Base-by-base conservation (phyloP, 2,888 invertebrate genomes). In the Hypomecis atomaria region DNA sequence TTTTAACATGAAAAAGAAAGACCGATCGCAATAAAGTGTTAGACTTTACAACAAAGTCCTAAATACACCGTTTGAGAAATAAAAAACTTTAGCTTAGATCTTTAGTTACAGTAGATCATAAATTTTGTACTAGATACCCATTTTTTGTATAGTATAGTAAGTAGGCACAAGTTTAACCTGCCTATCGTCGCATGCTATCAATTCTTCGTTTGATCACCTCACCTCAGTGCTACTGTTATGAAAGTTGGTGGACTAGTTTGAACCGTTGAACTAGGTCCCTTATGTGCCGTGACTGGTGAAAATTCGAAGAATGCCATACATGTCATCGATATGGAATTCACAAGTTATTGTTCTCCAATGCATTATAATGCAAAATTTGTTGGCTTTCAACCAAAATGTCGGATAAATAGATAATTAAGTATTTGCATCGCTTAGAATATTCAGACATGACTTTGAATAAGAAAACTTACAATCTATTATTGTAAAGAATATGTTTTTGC, bases 291-390 rank as follows among this genome's bases (percentile, higher is more conserved):
- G 89, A 86, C 85, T 79, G 13, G 62, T 23, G 75, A 68, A 79
- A 74, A 77, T 83, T 81, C 75, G 61, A 70, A 69, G 75, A 77
- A 77, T 77, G 78, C 75, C 86, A 85, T 88, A 88, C 85, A 83
- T 88, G 89, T 76, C 82, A 78, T 77, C 70, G 75, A 76, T 69
- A 86, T 82, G 77, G 75, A 70, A 71, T 74, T 72, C 68, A 78
- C 59, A 69, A 81, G 69, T 78, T 76, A 76, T 70, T 62, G 75
- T 74, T 66, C 68, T 72, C 62, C 63, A 70, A 73, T 82, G 78
- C 76, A 83, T 78, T 78, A 79, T 75, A 67, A 70, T 81, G 79
- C 81, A 79, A 77, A 75, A 70, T 75, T 75, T 72, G 65, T 73
- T 62, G 60, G 63, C 59, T 55, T 36, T 61, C 52, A 45, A 53